Evolutionary conservation across 2,113 vertebrate species (phyloP).

Genomic region (Oryzias woworae): DNA sequence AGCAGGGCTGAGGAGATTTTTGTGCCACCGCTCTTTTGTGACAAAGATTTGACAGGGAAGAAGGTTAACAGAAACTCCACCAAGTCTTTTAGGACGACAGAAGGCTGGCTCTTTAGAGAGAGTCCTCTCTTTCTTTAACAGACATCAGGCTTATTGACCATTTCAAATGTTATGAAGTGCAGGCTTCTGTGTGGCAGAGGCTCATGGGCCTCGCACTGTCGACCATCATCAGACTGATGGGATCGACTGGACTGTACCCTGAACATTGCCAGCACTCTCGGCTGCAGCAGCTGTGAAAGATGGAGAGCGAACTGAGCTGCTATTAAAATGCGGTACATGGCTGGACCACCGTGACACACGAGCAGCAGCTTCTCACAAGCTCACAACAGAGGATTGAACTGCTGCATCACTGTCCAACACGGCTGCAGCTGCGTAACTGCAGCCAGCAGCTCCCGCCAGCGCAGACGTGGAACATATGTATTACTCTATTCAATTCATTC

Average conservation of each 20-base stretch:
- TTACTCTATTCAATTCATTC: background rate
- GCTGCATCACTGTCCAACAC: no score
- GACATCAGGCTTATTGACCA: constrained; percentile 55
- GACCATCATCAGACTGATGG: constrained; percentile 43
- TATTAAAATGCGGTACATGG: constrained; percentile 55
- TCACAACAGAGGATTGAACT: background rate
- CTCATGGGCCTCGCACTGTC: constrained; percentile 18
- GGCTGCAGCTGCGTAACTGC: no score
- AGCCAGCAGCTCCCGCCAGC: background rate
- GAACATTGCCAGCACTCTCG: constrained; percentile 37
- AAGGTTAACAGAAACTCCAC: constrained; percentile 28
- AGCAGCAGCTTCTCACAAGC: background rate
- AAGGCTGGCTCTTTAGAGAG: constrained; percentile 16
- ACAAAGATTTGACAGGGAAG: constrained; percentile 34
- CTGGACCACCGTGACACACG: constrained; percentile 18
- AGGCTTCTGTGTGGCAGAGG: constrained; percentile 32
- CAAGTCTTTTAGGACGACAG: constrained; percentile 41
- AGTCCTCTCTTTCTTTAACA: constrained; percentile 54
- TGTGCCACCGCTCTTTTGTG: constrained; percentile 3
- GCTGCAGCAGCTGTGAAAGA: constrained; percentile 18
- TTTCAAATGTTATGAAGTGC: constrained; percentile 35
- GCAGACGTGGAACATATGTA: background rate
- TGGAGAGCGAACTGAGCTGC: constrained; percentile 37
- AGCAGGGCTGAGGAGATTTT: constrained; percentile 4
- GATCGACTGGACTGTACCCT: constrained; percentile 35